Evolutionary conservation across 2,888 invertebrate species (phyloP).

Genomic region (Galeruca laticollis): DNA sequence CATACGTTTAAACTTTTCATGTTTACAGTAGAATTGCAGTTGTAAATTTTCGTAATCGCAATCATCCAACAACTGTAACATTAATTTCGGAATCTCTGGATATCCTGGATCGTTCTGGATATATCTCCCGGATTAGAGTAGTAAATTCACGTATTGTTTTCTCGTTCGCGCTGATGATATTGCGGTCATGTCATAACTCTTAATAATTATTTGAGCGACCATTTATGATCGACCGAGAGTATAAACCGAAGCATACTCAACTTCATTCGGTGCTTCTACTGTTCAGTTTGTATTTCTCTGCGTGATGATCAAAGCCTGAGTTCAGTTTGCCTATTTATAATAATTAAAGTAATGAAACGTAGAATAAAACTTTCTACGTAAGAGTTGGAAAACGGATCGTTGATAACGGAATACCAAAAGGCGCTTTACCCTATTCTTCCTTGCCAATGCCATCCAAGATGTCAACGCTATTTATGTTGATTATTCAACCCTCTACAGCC

Average conservation of each 20-base stretch:
- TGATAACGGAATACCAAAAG: no score
- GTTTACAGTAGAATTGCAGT: conserved; percentile 14
- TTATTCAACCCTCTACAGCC: no score
- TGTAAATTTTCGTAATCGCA: conserved; percentile 28
- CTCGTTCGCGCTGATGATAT: not conserved
- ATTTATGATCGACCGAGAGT: not conserved
- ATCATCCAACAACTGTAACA: conserved; percentile 29
- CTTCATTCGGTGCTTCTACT: no score
- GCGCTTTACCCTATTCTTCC: no score
- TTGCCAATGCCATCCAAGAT: no score
- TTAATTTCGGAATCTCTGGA: conserved; percentile 24
- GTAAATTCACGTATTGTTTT: conserved; percentile 25
- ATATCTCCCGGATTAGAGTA: conserved; percentile 27
- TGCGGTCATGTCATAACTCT: conserved; percentile 3
- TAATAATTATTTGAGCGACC: not conserved
- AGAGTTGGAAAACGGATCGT: no score
- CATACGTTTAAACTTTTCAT: conserved; percentile 1
- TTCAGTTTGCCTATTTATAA: no score
- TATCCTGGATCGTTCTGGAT: conserved; percentile 7
- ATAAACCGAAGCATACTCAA: not conserved
- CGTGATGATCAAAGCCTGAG: no score
- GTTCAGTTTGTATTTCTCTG: no score
- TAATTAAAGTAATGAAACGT: no score
- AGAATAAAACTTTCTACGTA: no score
- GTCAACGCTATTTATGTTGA: no score